Percentiles rank a stretch among this genome's conserved stretches.
Evolutionary conservation across 2,797 vertebrate species (phyloP).

Genomic region (Microctenopoma stevenorrisi): DNA sequence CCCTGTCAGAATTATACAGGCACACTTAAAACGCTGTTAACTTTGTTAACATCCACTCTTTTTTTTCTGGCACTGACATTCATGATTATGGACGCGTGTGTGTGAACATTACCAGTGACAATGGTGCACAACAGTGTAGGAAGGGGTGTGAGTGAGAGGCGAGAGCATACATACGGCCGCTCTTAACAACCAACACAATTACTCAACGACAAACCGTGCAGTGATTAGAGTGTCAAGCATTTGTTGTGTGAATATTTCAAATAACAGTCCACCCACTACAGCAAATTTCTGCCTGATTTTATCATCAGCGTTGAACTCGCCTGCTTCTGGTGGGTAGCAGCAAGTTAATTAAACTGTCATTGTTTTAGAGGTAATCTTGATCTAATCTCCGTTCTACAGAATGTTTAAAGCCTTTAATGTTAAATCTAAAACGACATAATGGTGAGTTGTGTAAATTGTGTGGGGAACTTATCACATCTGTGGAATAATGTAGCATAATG

Average conservation of each 20-base stretch:
- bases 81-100: conserved; percentile 33
- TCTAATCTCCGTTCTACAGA: conserved; percentile 34
- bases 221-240: conserved; percentile 27
- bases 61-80: conserved; percentile 3
- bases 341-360: conserved; percentile 73
- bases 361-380: conserved; percentile 55
- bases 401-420: conserved; percentile 32
- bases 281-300: conserved; percentile 26
- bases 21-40: background rate
- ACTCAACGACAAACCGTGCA: conserved; percentile 3
- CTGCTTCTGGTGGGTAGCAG: conserved; percentile 26
- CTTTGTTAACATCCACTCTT: background rate
- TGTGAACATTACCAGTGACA: conserved; percentile 25
- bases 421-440: conserved; percentile 35
- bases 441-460: conserved; percentile 27
- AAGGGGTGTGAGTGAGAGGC: conserved; percentile 15
- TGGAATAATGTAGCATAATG: too few relatives aligned
- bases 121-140: conserved; percentile 3
- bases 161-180: conserved; percentile 1
- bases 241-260: conserved; percentile 38
- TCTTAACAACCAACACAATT: conserved; percentile 40
- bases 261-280: conserved; percentile 36
- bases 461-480: background rate
- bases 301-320: conserved; percentile 39
- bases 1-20: conserved; percentile 19